Evolutionary conservation across 2,888 invertebrate genomes (phyloP).

Genomic region (Coronaproctus castanopsis): DNA sequence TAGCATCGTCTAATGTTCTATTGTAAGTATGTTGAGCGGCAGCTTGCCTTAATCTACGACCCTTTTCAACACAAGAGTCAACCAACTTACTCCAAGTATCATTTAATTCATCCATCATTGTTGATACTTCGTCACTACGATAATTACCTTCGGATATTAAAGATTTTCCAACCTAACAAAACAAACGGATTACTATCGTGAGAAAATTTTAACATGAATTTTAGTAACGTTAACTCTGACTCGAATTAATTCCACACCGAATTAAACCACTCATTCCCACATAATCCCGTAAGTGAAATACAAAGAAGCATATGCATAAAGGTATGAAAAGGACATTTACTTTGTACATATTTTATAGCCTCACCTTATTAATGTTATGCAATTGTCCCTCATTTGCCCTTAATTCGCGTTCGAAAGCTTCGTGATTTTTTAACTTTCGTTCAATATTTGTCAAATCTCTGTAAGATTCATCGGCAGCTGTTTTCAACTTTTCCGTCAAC

Average conservation of each 20-base stretch:
- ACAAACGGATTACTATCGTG: neutral
- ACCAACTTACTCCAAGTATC: conserved; percentile 55
- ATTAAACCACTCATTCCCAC: neutral
- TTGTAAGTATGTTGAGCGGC: conserved; percentile 53
- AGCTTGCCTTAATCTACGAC: conserved; percentile 64
- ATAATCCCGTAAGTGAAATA: neutral
- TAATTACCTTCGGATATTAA: conserved; percentile 50
- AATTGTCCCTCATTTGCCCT: conserved; percentile 85
- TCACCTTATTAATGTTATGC: conserved; percentile 54
- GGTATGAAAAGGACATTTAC: too few species aligned
- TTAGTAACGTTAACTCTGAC: neutral
- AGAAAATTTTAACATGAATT: neutral
- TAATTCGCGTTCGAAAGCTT: conserved; percentile 87
- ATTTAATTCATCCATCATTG: conserved; percentile 46
- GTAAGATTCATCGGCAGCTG: conserved; percentile 82
- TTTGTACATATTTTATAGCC: too few species aligned
- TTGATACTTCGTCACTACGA: conserved; percentile 44
- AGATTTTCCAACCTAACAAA: conserved; percentile 38
- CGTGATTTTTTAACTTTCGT: conserved; percentile 83
- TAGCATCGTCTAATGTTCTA: conserved; percentile 71
- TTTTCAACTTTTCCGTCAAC: conserved; percentile 78
- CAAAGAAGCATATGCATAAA: too few species aligned
- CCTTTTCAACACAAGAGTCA: conserved; percentile 43
- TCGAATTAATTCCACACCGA: neutral
- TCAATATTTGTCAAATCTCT: conserved; percentile 74